phyloP scores from a whole-genome alignment of 2,888 invertebrate genomes.

The Sepiola atlantica region DNA sequence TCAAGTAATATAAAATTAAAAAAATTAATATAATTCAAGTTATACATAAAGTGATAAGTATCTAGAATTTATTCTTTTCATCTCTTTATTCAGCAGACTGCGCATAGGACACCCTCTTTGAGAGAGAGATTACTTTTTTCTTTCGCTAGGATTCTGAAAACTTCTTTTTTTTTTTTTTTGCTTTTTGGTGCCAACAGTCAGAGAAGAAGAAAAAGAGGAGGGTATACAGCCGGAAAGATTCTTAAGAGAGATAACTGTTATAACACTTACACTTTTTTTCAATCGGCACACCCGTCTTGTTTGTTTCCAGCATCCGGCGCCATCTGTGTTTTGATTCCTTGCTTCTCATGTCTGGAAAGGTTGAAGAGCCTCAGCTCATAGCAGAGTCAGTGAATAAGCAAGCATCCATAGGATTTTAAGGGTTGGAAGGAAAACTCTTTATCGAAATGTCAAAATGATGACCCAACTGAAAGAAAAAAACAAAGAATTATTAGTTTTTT shows the following conservation, averaged over 20 bases:
- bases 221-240: background rate
- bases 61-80: too few relatives aligned
- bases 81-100: too few relatives aligned
- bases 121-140: too few relatives aligned
- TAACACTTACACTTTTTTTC: background rate
- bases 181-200: background rate
- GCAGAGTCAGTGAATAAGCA: background rate
- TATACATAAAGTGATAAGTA: too few relatives aligned
- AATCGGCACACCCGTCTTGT: background rate
- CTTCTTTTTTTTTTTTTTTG: background rate
- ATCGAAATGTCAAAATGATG: slow-evolving; percentile 15
- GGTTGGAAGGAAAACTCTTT: background rate
- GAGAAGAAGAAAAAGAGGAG: background rate
- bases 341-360: background rate
- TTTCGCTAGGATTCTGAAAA: background rate
- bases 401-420: background rate
- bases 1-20: too few relatives aligned
- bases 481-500: background rate
- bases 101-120: too few relatives aligned
- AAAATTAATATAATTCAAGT: too few relatives aligned
- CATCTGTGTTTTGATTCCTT: background rate
- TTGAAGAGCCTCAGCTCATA: background rate
- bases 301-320: background rate
- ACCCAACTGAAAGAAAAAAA: background rate
- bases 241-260: background rate